Evolutionary conservation across 2,888 invertebrate genomes (phyloP).

Genomic region (Aspidapion aeneum): DNA sequence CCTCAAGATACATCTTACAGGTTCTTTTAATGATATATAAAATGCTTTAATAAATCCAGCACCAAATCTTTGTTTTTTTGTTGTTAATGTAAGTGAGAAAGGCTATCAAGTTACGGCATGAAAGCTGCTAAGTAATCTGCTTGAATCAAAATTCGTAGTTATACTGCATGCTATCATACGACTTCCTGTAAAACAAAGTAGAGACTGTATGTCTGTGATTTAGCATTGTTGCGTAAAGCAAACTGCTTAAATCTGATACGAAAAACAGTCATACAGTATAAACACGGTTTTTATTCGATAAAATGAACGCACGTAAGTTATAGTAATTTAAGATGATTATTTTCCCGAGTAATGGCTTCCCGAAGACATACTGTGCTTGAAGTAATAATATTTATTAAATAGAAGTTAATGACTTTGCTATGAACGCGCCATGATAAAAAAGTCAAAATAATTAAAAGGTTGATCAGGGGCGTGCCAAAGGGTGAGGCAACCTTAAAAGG

Average conservation of each 20-base stretch:
- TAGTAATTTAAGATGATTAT: slow-evolving; percentile 14
- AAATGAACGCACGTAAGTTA: slow-evolving; percentile 4
- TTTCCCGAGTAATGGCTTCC: slow-evolving; percentile 6
- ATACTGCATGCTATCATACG: background rate
- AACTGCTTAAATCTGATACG: background rate
- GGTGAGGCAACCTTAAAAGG: too few relatives aligned
- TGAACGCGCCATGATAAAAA: slow-evolving; percentile 9
- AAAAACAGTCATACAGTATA: background rate
- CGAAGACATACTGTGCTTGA: slow-evolving; percentile 6
- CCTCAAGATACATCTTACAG: too few relatives aligned
- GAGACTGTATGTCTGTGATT: background rate
- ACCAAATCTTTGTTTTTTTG: background rate
- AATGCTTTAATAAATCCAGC: too few relatives aligned
- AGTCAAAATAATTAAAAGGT: background rate
- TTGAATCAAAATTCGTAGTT: slow-evolving; percentile 23
- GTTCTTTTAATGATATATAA: too few relatives aligned
- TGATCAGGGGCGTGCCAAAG: too few relatives aligned
- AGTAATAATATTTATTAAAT: slow-evolving; percentile 18
- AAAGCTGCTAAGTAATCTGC: slow-evolving; percentile 32
- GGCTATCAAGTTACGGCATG: slow-evolving; percentile 33
- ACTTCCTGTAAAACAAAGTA: background rate
- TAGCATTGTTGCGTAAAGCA: background rate
- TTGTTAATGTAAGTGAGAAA: background rate
- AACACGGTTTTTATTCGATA: slow-evolving; percentile 4
- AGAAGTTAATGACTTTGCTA: slow-evolving; percentile 16